A percentile compares a stretch with the other conserved stretches of the same genome.
phyloP scores from a whole-genome alignment of 2,113 vertebrate species.

The Python bivittatus region DNA sequence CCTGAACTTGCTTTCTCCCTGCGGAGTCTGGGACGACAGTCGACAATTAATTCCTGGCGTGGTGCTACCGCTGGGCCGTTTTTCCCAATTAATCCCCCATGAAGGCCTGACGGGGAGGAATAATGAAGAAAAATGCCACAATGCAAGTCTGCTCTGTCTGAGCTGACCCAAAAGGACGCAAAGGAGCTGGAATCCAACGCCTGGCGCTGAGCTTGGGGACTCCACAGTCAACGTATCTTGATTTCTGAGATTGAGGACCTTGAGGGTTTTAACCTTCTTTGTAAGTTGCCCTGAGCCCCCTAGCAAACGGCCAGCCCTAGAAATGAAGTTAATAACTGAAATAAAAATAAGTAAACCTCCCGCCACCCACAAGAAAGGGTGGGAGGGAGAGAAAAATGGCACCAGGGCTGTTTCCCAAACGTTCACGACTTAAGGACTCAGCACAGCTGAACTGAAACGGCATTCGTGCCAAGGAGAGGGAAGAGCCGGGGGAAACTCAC shows the following conservation, averaged over 20 bases:
- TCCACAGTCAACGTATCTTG: no score
- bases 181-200: conserved; percentile 25
- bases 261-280: background rate
- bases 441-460: background rate
- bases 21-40: background rate
- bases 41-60: background rate
- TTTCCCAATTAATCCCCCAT: conserved; percentile 44
- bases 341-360: no score
- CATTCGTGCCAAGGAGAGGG: no score
- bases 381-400: no score
- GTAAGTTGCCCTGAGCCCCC: no score
- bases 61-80: conserved; percentile 12
- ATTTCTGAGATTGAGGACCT: no score
- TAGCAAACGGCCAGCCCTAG: no score
- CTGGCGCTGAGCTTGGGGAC: no score
- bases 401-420: no score
- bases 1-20: background rate
- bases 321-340: no score
- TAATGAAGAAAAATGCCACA: conserved; percentile 54
- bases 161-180: conserved; percentile 22
- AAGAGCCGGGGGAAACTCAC: background rate
- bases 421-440: background rate
- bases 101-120: conserved; percentile 21
- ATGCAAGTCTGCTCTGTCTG: conserved; percentile 42
- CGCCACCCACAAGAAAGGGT: background rate